Percentiles rank a stretch among this genome's conserved stretches.
These are phyloP conservation scores for Neodiprion virginianus DNA, from an alignment of 1,140 invertebrate genomes.

Conservation along the genomic window DNA sequence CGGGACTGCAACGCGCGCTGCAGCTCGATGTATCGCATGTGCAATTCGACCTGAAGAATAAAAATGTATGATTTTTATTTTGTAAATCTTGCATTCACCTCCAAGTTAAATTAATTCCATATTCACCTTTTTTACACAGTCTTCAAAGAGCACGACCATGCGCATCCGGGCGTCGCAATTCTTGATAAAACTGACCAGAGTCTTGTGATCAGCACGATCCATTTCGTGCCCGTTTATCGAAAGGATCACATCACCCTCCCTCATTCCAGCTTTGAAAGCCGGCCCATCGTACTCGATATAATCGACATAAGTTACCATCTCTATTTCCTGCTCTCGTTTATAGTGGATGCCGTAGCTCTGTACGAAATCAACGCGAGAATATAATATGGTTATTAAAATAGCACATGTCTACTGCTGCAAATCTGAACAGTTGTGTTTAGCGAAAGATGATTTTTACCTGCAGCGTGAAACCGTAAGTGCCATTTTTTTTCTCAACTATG, in stretches of 20 bases:
- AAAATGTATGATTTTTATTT: neutral
- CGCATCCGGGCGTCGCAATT: slow-evolving; percentile 88
- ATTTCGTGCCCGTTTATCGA: slow-evolving; percentile 94
- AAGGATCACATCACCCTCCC: slow-evolving; percentile 92
- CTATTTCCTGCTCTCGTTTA: slow-evolving; percentile 87
- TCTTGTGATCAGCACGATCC: slow-evolving; percentile 89
- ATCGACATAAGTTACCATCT: slow-evolving; percentile 95
- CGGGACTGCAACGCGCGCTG: slow-evolving; percentile 87
- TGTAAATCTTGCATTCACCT: neutral
- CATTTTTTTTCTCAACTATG: slow-evolving; percentile 89
- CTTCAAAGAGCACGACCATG: slow-evolving; percentile 94
- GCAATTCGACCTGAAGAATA: slow-evolving; percentile 75
- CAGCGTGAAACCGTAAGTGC: slow-evolving; percentile 92
- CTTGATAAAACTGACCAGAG: slow-evolving; percentile 90
- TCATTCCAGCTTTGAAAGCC: slow-evolving; percentile 89
- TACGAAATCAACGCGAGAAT: slow-evolving; percentile 29
- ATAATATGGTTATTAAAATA: slow-evolving; percentile 9
- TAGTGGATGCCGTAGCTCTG: slow-evolving; percentile 96
- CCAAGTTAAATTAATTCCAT: slow-evolving; percentile 27
- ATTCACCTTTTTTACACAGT: slow-evolving; percentile 88
- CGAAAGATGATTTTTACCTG: slow-evolving; percentile 62
- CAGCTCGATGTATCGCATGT: slow-evolving; percentile 89
- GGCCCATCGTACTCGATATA: slow-evolving; percentile 93
- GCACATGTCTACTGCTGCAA: neutral
- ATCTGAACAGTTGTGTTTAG: slow-evolving; percentile 1